Base-by-base conservation (phyloP, 2,888 invertebrate species). In the Zonitis immaculata region DNA sequence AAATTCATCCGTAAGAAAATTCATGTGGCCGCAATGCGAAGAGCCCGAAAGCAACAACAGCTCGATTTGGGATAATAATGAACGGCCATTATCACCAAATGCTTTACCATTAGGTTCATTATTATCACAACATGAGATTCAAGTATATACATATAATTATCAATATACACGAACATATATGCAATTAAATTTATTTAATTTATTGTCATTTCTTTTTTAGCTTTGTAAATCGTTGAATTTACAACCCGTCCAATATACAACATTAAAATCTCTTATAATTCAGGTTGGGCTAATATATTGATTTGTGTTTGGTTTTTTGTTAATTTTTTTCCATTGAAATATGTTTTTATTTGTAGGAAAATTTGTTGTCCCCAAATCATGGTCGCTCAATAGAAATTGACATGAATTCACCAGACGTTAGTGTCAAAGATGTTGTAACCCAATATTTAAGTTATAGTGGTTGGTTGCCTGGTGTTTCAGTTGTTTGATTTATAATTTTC, bases 1-100 rank as follows among this genome's bases (percentile, higher is more conserved):
- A 88, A 87, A 79, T 90, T 91, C 82, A 85, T 89, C 79, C 83
- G 90, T 82, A 86, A 88, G 82, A 92, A 92, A 79, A 85, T 89
- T 78, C 91, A 91, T 79, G 87, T 86, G 78, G 87, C 88, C 80
- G 82, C 86, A 76, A 73, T 77, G 72, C 74, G 78, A 68, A 65
- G 84, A 79, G 80, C 83, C 76, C 78, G 81, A 73, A 73, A 82
- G 80, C 79, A 78, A 73, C 73, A 79, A 71, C 76, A 67, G 12
- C 75, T 66, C 55, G 64, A 69, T 54, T 65, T 62, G 57, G 65
- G 67, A 68, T 69, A 68, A 63, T 51, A 50, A 58, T 11, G 53
- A 52, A 16, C 56, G 57, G 39, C 62, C 50, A 48, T 51, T 43
- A 12, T 50, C 55, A 50, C 54, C 52, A 39, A 43, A 56, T 56